Evolutionary conservation across 2,888 invertebrate species (phyloP), one percentile per base, ranked within the genome.

Genomic region (Frankliniella intonsa): DNA sequence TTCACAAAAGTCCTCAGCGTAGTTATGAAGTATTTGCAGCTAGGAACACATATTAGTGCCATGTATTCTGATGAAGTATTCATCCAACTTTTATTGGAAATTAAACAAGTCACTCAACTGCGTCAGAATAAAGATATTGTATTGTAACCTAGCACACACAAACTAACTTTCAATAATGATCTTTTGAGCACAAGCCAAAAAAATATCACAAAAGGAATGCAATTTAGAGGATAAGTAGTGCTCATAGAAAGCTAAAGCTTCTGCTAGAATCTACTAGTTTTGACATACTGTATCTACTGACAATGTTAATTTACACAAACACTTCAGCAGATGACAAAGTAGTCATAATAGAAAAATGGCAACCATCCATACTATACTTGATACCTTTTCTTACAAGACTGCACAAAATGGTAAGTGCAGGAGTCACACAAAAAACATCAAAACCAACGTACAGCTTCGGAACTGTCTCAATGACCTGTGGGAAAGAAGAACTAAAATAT

Each of bases 251-350:
- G 22, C 69, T 22, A 10, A 12, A 22, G 69, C 22, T 25, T 76
- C 9, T 25, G 69, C 69, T 10, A 11, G 14, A 62, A n/a, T 17
- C n/a, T 62, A 62, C 12, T 62, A 62, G 0, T n/a, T 62, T 62
- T 14, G 7, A 17, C 19, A 0, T 0, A n/a, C n/a, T n/a, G n/a
- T n/a, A n/a, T n/a, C 62, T 62, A 62, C 7, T 17, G 0, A 62
- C 38, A 38, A 38, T 38, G 38, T 38, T 3, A 38, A 38, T 38
- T 38, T 38, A 38, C 38, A 38, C 5, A 38, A 38, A 38, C 38
- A 0, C 95, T 95, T 25, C 25, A 76, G 69, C 69, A 76, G 25
- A 76, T 22, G 22, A 76, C 22, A 76, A 25, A 25, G 69, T 25
- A 38, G 38, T 38, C 38, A 76, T 25, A 8, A 25, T 25, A 12